These are phyloP conservation scores for Eugnorisma glareosa DNA, from an alignment of 2,888 invertebrate genomes.

Conservation along the genomic window DNA sequence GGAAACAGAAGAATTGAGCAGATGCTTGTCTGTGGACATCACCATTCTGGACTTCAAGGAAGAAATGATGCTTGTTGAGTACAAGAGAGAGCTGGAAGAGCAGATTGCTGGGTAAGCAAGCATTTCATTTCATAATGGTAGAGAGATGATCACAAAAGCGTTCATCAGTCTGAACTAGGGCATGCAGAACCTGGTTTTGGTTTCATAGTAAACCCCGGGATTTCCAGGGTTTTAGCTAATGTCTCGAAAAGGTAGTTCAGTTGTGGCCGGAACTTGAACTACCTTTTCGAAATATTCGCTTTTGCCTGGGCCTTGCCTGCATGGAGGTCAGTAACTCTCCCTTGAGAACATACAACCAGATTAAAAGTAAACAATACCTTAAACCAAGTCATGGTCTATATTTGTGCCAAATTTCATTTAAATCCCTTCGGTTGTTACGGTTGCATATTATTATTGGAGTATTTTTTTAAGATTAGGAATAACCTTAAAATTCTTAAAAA, in stretches of 20 bases:
- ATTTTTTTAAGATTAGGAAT: too few species aligned
- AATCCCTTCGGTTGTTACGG: too few species aligned
- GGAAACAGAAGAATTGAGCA: conserved; percentile 86
- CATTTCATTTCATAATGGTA: neutral
- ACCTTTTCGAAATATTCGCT: neutral
- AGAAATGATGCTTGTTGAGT: conserved; percentile 86
- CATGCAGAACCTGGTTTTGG: too few species aligned
- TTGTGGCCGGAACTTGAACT: too few species aligned
- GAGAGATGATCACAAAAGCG: neutral
- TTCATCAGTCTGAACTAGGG: neutral
- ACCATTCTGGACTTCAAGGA: conserved; percentile 83
- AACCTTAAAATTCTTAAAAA: too few species aligned
- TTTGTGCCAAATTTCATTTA: too few species aligned
- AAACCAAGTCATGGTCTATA: neutral
- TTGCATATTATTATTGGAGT: too few species aligned
- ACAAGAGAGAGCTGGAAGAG: conserved; percentile 85
- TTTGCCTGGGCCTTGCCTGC: neutral
- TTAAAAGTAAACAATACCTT: neutral
- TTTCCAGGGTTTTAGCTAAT: too few species aligned
- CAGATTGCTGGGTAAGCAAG: conserved; percentile 84
- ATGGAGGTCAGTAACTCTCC: neutral
- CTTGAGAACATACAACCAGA: neutral
- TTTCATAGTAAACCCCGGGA: too few species aligned
- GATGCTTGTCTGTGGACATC: conserved; percentile 85
- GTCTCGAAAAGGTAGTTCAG: too few species aligned